Conservation (phyloP, 2,113 vertebrate species). For the Nerophis ophidion region DNA sequence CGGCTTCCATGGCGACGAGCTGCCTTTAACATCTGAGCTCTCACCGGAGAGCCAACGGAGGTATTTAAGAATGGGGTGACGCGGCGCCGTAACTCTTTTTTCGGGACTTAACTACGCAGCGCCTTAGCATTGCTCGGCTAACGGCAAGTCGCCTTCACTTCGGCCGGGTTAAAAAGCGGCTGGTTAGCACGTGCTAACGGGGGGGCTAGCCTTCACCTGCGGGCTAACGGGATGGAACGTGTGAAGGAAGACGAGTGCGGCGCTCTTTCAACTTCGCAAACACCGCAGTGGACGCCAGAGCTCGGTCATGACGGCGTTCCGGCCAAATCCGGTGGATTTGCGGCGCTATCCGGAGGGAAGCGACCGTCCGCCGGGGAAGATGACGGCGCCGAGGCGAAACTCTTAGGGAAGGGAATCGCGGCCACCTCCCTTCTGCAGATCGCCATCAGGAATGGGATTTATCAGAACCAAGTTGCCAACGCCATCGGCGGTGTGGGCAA, state of each 20-base stretch:
- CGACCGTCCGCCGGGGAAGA: slow-evolving; percentile 59
- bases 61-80: slow-evolving; percentile 45
- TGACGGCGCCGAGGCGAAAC: slow-evolving; percentile 63
- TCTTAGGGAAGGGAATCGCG: slow-evolving; percentile 61
- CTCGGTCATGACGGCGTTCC: slow-evolving; percentile 25
- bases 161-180: slow-evolving; percentile 32
- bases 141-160: slow-evolving; percentile 13
- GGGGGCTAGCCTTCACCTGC: slow-evolving; percentile 50
- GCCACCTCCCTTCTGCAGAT: slow-evolving; percentile 69
- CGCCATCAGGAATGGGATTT: slow-evolving; percentile 66
- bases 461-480: slow-evolving; percentile 62
- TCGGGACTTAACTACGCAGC: slow-evolving; percentile 40
- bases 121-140: slow-evolving; percentile 56
- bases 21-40: slow-evolving; percentile 21
- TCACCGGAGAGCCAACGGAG: no score
- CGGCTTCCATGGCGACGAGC: slow-evolving; percentile 37
- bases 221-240: slow-evolving; percentile 55
- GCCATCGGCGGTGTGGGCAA: slow-evolving; percentile 43
- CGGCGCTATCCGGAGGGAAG: slow-evolving; percentile 40
- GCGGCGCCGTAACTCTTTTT: slow-evolving; percentile 42
- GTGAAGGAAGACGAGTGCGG: slow-evolving; percentile 41
- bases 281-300: slow-evolving; percentile 36
- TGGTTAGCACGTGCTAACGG: slow-evolving; percentile 43
- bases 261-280: slow-evolving; percentile 22
- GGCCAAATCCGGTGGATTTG: slow-evolving; percentile 37